These are phyloP conservation scores for Adela reaumurella DNA, from an alignment of 2,888 invertebrate species.

Conservation along the genomic window DNA sequence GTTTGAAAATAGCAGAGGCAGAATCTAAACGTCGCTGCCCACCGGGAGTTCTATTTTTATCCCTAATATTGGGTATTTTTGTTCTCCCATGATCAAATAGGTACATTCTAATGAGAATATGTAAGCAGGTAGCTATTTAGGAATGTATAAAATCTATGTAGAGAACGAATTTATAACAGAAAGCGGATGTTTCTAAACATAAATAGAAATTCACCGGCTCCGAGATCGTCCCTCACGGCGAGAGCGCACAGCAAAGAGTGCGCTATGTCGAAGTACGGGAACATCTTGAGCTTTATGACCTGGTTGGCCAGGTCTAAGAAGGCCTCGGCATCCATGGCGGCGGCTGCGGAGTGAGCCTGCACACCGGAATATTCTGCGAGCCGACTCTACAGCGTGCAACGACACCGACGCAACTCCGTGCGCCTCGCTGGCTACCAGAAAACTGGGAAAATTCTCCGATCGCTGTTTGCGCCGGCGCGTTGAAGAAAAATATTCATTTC, in stretches of 20 bases:
- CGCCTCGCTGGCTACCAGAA: neutral
- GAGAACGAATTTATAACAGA: too few relatives aligned
- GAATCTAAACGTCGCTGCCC: neutral
- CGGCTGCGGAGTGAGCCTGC: constrained; percentile 16
- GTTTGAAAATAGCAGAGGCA: neutral
- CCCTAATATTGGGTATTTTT: neutral
- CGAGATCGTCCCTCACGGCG: constrained; percentile 92
- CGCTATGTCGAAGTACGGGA: constrained; percentile 98
- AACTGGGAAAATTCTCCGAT: constrained; percentile 1
- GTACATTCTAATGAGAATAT: too few relatives aligned
- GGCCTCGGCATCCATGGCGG: constrained; percentile 88
- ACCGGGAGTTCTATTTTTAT: neutral
- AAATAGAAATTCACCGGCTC: constrained; percentile 65
- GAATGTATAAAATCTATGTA: too few relatives aligned
- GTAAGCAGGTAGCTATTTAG: too few relatives aligned
- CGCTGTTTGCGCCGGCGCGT: too few relatives aligned
- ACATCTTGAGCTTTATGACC: constrained; percentile 99
- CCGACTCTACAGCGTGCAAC: constrained; percentile 28
- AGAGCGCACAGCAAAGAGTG: constrained; percentile 93
- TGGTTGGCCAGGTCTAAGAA: constrained; percentile 98
- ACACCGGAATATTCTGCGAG: constrained; percentile 15
- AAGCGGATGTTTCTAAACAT: too few relatives aligned
- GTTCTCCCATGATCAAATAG: neutral
- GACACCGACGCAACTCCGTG: constrained; percentile 48
- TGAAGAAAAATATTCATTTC: neutral